These are phyloP conservation scores for Ceratotherium simum DNA, from an alignment of 2,113 vertebrate genomes.

Conservation along the genomic window DNA sequence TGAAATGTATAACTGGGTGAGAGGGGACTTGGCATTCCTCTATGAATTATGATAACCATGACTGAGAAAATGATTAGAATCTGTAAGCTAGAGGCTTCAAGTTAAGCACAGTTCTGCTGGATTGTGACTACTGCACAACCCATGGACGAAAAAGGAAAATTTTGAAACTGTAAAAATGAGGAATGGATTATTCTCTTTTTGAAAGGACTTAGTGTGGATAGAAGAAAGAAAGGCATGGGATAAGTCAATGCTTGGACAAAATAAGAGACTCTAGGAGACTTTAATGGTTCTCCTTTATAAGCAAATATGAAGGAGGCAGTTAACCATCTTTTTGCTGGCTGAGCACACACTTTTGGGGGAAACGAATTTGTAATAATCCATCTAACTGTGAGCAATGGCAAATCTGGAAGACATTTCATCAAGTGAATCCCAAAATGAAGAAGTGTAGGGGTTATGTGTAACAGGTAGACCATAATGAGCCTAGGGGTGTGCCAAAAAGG, in stretches of 20 bases:
- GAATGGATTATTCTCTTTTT: background rate
- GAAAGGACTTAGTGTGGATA: background rate
- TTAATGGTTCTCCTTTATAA: background rate
- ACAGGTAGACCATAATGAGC: too few species aligned
- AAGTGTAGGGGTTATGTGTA: background rate
- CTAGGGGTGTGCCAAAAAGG: background rate
- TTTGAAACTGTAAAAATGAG: background rate
- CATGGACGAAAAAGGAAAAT: background rate
- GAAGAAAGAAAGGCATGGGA: background rate
- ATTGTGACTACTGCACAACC: background rate
- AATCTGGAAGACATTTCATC: background rate
- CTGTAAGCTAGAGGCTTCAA: conserved; percentile 41
- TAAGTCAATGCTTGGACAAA: background rate
- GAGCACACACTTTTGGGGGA: background rate
- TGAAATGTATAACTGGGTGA: conserved; percentile 69
- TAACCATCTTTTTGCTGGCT: background rate
- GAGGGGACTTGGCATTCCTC: conserved; percentile 20
- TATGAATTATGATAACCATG: conserved; percentile 66
- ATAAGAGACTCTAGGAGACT: background rate
- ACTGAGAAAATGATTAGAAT: background rate
- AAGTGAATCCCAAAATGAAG: background rate
- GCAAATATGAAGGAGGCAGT: background rate
- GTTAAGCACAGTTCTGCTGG: background rate
- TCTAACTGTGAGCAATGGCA: background rate
- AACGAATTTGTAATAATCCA: background rate